phyloP scores from a whole-genome alignment of 1,140 invertebrate species.

The Pemphigus obesinymphae region DNA sequence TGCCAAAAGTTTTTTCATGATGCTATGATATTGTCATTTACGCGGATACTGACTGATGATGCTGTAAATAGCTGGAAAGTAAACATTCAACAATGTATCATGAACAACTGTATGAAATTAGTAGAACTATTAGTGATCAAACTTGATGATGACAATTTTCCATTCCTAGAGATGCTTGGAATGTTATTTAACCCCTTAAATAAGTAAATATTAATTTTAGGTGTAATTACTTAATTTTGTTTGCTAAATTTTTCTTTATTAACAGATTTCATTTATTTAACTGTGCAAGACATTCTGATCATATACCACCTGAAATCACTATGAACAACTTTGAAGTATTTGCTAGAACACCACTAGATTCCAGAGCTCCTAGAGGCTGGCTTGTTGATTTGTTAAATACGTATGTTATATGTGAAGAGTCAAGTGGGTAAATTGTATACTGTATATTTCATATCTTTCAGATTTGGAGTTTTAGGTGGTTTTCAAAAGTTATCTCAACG shows the following conservation, averaged over 20 bases:
- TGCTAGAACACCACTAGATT: slow-evolving; percentile 72
- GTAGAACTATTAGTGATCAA: slow-evolving; percentile 88
- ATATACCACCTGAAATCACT: slow-evolving; percentile 61
- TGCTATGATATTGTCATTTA: slow-evolving; percentile 90
- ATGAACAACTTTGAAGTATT: slow-evolving; percentile 68
- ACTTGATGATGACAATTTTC: slow-evolving; percentile 88
- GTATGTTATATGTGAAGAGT: slow-evolving; percentile 50
- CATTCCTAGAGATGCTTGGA: slow-evolving; percentile 83
- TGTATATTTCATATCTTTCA: slow-evolving; percentile 49
- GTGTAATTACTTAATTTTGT: background rate
- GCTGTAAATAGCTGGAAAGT: slow-evolving; percentile 96
- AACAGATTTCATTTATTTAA: slow-evolving; percentile 90
- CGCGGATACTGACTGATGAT: slow-evolving; percentile 96
- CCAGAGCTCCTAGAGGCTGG: slow-evolving; percentile 79
- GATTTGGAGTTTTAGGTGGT: slow-evolving; percentile 82
- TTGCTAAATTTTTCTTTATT: slow-evolving; percentile 42
- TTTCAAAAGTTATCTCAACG: slow-evolving; percentile 83
- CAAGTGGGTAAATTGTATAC: background rate
- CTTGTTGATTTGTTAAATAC: slow-evolving; percentile 92
- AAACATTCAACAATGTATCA: slow-evolving; percentile 93
- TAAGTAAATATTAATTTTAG: slow-evolving; percentile 60
- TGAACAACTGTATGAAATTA: slow-evolving; percentile 85
- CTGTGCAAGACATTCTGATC: slow-evolving; percentile 74
- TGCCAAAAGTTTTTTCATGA: slow-evolving; percentile 95
- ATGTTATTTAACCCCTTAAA: slow-evolving; percentile 91